These are phyloP conservation scores for Arizona elegans DNA, from an alignment of 2,113 vertebrate species.

Conservation along the genomic window DNA sequence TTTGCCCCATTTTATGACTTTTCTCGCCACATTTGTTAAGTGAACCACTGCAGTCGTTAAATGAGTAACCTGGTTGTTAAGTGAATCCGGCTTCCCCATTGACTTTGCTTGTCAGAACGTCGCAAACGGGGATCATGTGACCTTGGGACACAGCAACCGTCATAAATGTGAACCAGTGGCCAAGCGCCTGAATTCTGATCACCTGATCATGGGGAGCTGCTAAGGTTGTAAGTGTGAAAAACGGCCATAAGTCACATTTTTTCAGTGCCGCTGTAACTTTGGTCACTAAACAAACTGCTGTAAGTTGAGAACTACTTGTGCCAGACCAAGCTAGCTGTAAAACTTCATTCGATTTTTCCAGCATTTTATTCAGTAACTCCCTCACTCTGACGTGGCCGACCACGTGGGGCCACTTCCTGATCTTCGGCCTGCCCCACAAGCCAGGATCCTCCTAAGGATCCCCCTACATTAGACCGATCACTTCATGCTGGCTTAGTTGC, in stretches of 20 bases:
- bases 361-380: neutral
- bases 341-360: neutral
- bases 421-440: conserved; percentile 16
- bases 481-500: neutral
- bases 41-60: neutral
- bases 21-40: neutral
- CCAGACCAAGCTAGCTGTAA: neutral
- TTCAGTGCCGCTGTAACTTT: neutral
- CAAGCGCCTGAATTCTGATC: too few species aligned
- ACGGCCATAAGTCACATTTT: neutral
- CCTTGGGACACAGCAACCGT: neutral
- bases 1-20: neutral
- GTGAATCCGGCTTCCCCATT: neutral
- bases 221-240: neutral
- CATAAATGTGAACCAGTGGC: neutral
- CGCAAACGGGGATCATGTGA: neutral
- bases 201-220: neutral
- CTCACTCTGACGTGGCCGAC: conserved; percentile 12
- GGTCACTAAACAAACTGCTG: neutral
- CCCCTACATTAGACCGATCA: neutral
- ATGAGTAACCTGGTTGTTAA: neutral
- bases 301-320: neutral
- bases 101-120: neutral
- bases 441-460: neutral
- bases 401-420: neutral